Conservation (phyloP, 2,113 vertebrate genomes). For the Uria aalge region DNA sequence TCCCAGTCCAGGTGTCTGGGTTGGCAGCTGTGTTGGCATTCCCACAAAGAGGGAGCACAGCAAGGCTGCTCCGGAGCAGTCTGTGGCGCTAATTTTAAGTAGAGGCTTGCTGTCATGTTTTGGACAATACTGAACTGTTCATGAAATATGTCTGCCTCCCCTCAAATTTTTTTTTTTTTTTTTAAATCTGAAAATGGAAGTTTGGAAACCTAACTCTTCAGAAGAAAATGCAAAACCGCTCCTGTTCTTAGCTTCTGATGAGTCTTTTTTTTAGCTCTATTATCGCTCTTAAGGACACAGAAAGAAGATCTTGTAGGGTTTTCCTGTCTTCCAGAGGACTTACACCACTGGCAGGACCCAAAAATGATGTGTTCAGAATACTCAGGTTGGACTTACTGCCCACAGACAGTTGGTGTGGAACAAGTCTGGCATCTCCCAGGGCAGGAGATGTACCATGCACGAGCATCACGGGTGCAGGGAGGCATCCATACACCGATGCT, state of each 20-base stretch:
- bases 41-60: rapidly evolving
- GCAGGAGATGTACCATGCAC: rapidly evolving
- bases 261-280: neutral
- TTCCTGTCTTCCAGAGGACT: neutral
- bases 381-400: neutral
- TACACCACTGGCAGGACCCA: neutral
- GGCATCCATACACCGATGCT: neutral
- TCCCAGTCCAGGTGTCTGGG: neutral
- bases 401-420: neutral
- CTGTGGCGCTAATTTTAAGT: neutral
- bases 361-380: neutral
- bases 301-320: neutral
- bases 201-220: neutral
- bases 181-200: neutral
- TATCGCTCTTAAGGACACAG: neutral
- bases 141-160: neutral
- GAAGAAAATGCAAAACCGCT: neutral
- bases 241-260: neutral
- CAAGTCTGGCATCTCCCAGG: neutral
- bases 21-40: neutral
- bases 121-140: neutral
- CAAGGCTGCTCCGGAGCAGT: neutral
- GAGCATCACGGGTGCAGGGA: rapidly evolving
- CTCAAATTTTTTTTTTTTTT: neutral
- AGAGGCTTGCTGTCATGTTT: neutral